phyloP scores from a whole-genome alignment of 2,797 vertebrate species.

The Danio albolineatus region DNA sequence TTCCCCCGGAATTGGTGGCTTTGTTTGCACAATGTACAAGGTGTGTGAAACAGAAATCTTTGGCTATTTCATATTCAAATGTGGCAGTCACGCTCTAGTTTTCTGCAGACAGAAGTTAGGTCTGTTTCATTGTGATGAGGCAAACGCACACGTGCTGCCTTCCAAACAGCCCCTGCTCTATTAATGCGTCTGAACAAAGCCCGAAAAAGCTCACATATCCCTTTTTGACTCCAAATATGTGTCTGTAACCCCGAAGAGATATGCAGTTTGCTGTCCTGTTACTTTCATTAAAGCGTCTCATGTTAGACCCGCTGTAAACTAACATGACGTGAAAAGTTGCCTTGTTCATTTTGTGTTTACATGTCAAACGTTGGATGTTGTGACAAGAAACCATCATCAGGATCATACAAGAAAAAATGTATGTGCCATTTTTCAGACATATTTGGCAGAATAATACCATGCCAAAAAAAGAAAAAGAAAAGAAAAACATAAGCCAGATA shows the following conservation, averaged over 20 bases:
- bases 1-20: conserved; percentile 74
- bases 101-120: conserved; percentile 74
- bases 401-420: too few species aligned
- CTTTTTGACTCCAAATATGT: not conserved
- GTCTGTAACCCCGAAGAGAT: not conserved
- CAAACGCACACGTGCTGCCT: conserved; percentile 21
- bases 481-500: too few species aligned
- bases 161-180: conserved; percentile 21
- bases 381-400: not conserved
- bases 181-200: conserved; percentile 23
- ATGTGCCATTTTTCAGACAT: too few species aligned
- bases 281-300: not conserved
- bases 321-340: not conserved
- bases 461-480: too few species aligned
- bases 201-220: not conserved
- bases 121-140: conserved; percentile 64
- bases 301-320: not conserved
- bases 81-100: conserved; percentile 80
- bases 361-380: not conserved
- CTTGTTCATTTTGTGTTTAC: too few species aligned
- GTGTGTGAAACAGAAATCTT: conserved; percentile 81
- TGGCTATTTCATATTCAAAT: conserved; percentile 84
- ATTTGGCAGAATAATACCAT: too few species aligned
- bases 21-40: conserved; percentile 80
- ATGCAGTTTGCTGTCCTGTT: not conserved